Evolutionary conservation across 2,888 invertebrate genomes (phyloP).

Genomic region (Portevinia maculata): DNA sequence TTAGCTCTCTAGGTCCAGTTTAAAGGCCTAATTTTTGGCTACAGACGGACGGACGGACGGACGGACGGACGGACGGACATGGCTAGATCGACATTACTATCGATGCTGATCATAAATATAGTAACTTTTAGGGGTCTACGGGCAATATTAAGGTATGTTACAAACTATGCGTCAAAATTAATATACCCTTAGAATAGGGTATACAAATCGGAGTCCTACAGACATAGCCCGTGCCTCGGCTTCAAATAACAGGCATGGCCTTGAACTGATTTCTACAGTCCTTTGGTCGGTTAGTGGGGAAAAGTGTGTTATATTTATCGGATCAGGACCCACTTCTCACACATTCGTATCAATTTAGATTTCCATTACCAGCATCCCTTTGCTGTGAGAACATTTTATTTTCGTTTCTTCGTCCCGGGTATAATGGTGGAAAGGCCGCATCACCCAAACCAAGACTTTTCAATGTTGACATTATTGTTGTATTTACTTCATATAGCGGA

Average conservation of each 20-base stretch:
- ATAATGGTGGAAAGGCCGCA: neutral
- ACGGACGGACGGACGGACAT: too few species aligned
- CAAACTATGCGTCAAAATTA: too few species aligned
- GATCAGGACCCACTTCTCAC: conserved; percentile 23
- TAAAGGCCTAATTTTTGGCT: too few species aligned
- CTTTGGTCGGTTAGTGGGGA: conserved; percentile 38
- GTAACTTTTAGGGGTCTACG: too few species aligned
- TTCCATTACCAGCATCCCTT: conserved; percentile 35
- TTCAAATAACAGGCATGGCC: conserved; percentile 23
- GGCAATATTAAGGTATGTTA: too few species aligned
- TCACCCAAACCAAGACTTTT: conserved; percentile 12
- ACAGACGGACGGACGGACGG: too few species aligned
- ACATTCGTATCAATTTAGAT: conserved; percentile 5
- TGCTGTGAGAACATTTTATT: conserved; percentile 34
- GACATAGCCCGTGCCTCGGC: neutral
- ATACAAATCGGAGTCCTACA: too few species aligned
- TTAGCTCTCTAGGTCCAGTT: too few species aligned
- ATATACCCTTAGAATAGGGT: too few species aligned
- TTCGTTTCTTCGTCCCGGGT: conserved; percentile 9
- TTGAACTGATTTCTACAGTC: conserved; percentile 62
- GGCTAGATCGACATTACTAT: too few species aligned
- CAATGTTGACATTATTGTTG: conserved; percentile 25
- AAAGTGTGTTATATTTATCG: conserved; percentile 47
- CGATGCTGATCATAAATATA: too few species aligned
- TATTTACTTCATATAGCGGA: conserved; percentile 11